Evolutionary conservation across 2,113 vertebrate genomes (phyloP).

Genomic region (Bettongia penicillata): DNA sequence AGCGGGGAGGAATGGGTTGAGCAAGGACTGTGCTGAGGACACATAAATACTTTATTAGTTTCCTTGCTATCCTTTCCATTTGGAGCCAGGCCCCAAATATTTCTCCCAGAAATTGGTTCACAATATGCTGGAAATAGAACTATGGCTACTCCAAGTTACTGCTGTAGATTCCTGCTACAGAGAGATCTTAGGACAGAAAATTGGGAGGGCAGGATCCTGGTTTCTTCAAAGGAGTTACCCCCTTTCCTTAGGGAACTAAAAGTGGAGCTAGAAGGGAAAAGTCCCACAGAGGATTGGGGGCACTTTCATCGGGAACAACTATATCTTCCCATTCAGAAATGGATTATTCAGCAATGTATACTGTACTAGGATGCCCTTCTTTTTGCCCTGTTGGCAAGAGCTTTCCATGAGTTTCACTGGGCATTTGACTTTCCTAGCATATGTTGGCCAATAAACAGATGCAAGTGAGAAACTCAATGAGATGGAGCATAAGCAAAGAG

Average conservation of each 20-base stretch:
- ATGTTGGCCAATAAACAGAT: neutral
- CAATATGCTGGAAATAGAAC: neutral
- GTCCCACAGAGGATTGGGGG: neutral
- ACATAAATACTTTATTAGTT: neutral
- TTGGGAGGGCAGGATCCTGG: neutral
- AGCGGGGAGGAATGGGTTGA: neutral
- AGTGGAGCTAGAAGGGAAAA: neutral
- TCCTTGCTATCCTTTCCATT: neutral
- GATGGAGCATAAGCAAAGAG: neutral
- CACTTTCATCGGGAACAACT: neutral
- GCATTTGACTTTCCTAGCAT: neutral
- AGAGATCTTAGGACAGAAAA: neutral
- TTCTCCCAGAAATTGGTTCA: neutral
- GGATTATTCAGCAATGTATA: neutral
- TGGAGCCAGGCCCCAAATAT: neutral
- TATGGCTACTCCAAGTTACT: neutral
- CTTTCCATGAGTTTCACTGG: neutral
- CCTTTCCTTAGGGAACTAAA: neutral
- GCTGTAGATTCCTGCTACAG: neutral
- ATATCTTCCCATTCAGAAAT: neutral
- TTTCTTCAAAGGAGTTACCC: neutral
- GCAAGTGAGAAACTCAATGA: neutral
- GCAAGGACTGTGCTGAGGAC: neutral
- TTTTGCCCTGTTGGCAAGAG: neutral
- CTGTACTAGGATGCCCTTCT: neutral